Evolutionary conservation across 2,113 vertebrate genomes (phyloP).

Genomic region (Ammodytes marinus): DNA sequence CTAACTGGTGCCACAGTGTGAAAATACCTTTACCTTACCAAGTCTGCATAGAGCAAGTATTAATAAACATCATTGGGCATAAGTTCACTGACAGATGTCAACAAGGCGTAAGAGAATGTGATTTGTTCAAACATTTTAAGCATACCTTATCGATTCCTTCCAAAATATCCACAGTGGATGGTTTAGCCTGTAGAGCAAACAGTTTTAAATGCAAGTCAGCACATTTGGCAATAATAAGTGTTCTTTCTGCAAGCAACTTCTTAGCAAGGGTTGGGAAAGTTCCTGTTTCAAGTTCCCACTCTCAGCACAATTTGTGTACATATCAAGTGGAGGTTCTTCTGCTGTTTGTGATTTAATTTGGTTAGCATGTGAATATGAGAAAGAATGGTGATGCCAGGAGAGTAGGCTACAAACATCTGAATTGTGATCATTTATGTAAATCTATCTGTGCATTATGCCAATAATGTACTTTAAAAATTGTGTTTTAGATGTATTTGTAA

Average conservation of each 20-base stretch:
- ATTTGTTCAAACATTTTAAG: background rate
- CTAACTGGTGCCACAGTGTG: background rate
- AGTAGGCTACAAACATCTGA: conserved; percentile 5
- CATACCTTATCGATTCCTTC: conserved; percentile 97
- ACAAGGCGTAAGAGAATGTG: conserved; percentile 1
- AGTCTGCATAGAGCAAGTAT: background rate
- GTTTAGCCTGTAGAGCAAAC: conserved; percentile 89
- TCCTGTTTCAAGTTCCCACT: conserved; percentile 35
- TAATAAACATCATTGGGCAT: conserved; percentile 10
- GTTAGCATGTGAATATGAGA: background rate
- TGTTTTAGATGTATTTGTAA: background rate
- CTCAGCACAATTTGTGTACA: background rate
- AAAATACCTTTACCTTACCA: background rate
- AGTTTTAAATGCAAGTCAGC: conserved; percentile 17
- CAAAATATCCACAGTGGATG: conserved; percentile 94
- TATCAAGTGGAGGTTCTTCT: background rate
- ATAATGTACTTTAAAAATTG: background rate
- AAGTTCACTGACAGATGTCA: conserved; percentile 22
- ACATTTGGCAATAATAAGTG: conserved; percentile 12
- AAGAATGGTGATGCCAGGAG: background rate
- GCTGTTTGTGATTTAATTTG: background rate
- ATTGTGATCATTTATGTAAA: background rate
- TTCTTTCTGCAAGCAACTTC: conserved; percentile 8
- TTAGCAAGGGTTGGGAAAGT: background rate
- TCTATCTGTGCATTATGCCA: background rate